Base-by-base conservation (phyloP, 2,888 invertebrate genomes). In the Craniophora ligustri region DNA sequence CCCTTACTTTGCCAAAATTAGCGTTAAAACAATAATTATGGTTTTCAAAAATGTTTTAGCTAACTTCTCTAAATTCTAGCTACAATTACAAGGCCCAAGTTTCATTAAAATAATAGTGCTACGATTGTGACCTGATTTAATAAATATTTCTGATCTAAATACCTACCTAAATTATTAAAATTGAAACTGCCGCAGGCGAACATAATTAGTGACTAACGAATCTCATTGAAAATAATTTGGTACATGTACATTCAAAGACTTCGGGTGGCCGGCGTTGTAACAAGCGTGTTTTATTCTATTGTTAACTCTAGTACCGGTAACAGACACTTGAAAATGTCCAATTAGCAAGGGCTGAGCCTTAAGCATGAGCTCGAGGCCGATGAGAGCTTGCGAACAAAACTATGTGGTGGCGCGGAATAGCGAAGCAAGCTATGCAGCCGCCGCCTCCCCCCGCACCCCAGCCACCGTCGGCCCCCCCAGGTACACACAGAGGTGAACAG, bases 381-480 rank as follows among this genome's bases (percentile, higher is more conserved):
- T 79, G 85, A 85, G 86, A 85, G 88, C 81, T 85, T 83, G 88
- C 82, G 89, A 88, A 89, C 89, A 88, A 88, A 89, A 88, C 89
- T 89, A 86, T 87, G 88, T 81, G 88, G 89, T 82, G 85, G 85
- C 74, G 78, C 75, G 80, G 80, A 82, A 85, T 85, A 85, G 84
- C 83, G 80, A 72, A 82, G 84, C 81, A 84, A 85, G 85, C 84
- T 79, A 79, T 79, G 81, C 83, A 78, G 71, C 71, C 73, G 58
- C 66, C 65, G 57, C 68, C 68, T 60, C 61, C 62, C 68, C 68
- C 65, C 73, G 66, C 72, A 38, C 36, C 23, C 58, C 61, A 56
- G 49, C 58, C 65, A 11, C 53, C 69, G 69, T 58, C 63, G 67
- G 68, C 72, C 71, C 75, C 76, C 76, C 75, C 82, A 83, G 82